phyloP scores from a whole-genome alignment of 1,140 invertebrate genomes.

The Latrodectus geometricus region DNA sequence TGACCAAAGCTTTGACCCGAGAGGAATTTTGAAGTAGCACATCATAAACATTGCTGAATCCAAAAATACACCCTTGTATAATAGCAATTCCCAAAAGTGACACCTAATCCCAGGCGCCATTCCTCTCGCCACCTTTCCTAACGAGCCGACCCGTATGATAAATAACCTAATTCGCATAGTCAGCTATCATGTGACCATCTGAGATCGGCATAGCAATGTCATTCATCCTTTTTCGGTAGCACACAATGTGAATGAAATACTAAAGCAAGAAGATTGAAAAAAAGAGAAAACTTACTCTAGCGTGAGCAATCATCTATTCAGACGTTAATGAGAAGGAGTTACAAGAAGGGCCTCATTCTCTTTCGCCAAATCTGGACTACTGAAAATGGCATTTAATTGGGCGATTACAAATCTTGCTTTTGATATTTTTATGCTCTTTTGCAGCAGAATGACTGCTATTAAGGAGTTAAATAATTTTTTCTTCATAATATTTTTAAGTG shows the following conservation, averaged over 20 bases:
- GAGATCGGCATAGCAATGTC: constrained; percentile 4
- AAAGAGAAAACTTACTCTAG: constrained; percentile 12
- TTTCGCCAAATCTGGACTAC: not conserved
- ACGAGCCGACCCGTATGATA: constrained; percentile 15
- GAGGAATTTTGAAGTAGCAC: too few relatives aligned
- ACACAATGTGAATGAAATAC: not conserved
- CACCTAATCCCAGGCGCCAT: constrained; percentile 25
- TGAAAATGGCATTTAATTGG: too few relatives aligned
- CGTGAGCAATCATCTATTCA: not conserved
- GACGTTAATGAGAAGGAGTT: constrained; percentile 22
- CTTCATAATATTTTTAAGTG: too few relatives aligned
- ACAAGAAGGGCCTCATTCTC: not conserved
- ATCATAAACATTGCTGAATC: not conserved
- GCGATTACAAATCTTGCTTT: too few relatives aligned
- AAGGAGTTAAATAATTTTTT: too few relatives aligned
- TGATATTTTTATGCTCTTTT: too few relatives aligned
- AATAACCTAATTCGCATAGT: constrained; percentile 16
- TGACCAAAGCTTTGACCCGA: constrained; percentile 14
- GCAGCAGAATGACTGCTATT: too few relatives aligned
- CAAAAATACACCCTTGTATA: constrained; percentile 5
- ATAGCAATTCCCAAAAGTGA: constrained; percentile 15
- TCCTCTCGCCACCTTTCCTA: constrained; percentile 7
- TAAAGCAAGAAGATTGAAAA: not conserved
- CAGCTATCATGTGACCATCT: constrained; percentile 21
- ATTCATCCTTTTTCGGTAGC: constrained; percentile 39